Evolutionary conservation across 2,888 invertebrate genomes (phyloP), one percentile per base, ranked within the genome.

Genomic region (Phania funesta): DNA sequence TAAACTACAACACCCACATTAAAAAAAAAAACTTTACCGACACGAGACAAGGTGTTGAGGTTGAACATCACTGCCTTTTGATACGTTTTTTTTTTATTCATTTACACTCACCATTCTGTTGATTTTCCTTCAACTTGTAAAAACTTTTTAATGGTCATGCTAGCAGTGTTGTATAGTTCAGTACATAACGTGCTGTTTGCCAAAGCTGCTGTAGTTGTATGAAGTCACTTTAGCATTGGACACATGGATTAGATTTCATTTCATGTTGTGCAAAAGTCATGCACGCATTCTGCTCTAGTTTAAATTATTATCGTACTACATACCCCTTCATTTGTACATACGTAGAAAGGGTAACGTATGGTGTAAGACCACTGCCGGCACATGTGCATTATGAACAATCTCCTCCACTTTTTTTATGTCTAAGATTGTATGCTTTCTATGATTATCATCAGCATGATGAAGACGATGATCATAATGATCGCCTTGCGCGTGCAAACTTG

Each of bases 401-500:
- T 79, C 79, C 67, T 78, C 18, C 64, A 68, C 64, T 62, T 68
- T 56, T 56, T 44, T 56, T 44, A 11, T n/a, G 24, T 18, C 54
- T 50, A 26, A 60, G 24, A 56, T 38, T 52, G 26, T 9, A 35
- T 24, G 20, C 48, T 54, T 16, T 46, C 18, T 60, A 16, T 67
- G 44, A 32, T 77, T 44, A 46, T 26, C 58, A 48, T 24, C 16
- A 46, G 32, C 13, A 64, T 35, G 5, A 41, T 11, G 56, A 48
- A 9, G 54, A 26, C 68, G 20, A 62, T 52, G 20, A 76, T 48
- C 48, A 60, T 54, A 56, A 64, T 58, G 58, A 50, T 67, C 76
- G 58, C 78, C 68, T 64, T 78, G 64, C 75, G 78, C 74, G 77
- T 70, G 80, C 75, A 70, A 73, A 79, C 75, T 73, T 83, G 35